Evolutionary conservation across 1,140 invertebrate species (phyloP).

Genomic region (Halesus radiatus): DNA sequence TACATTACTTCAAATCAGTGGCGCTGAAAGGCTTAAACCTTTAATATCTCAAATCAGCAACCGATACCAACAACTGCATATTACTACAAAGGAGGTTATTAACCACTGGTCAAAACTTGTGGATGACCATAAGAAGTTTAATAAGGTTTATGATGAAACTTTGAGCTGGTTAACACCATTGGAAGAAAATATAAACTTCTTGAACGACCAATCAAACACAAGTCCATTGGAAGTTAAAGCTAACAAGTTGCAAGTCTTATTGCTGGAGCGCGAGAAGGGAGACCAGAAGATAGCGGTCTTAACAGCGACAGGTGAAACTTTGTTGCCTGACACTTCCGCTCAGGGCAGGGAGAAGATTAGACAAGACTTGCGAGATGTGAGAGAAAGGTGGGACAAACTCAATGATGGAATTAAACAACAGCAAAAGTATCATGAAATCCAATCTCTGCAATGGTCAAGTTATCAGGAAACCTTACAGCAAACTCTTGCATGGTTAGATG

Average conservation of each 20-base stretch:
- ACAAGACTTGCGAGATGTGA: conserved; percentile 81
- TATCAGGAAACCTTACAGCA: conserved; percentile 90
- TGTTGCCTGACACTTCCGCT: conserved; percentile 92
- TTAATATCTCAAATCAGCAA: conserved; percentile 91
- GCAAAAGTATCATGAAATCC: conserved; percentile 87
- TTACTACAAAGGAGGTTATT: conserved; percentile 89
- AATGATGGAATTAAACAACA: conserved; percentile 84
- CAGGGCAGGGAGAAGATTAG: conserved; percentile 90
- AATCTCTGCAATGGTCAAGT: conserved; percentile 85
- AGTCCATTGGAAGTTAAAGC: conserved; percentile 69
- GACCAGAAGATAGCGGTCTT: conserved; percentile 81
- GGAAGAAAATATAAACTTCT: conserved; percentile 80
- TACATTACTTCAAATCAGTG: conserved; percentile 85
- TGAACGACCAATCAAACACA: conserved; percentile 74
- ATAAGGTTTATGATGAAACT: conserved; percentile 83
- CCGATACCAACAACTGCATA: conserved; percentile 87
- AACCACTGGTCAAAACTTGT: conserved; percentile 89
- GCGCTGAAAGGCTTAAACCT: conserved; percentile 88
- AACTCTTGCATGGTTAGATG: conserved; percentile 87
- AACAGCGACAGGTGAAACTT: conserved; percentile 84
- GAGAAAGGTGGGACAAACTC: conserved; percentile 89
- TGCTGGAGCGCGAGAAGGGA: conserved; percentile 87
- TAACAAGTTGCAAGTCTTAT: conserved; percentile 79
- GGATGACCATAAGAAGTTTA: conserved; percentile 87
- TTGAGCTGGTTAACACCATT: conserved; percentile 82